Evolutionary conservation across 2,888 invertebrate genomes (phyloP), one percentile per base, ranked within the genome.

Genomic region (Cinara cedri): DNA sequence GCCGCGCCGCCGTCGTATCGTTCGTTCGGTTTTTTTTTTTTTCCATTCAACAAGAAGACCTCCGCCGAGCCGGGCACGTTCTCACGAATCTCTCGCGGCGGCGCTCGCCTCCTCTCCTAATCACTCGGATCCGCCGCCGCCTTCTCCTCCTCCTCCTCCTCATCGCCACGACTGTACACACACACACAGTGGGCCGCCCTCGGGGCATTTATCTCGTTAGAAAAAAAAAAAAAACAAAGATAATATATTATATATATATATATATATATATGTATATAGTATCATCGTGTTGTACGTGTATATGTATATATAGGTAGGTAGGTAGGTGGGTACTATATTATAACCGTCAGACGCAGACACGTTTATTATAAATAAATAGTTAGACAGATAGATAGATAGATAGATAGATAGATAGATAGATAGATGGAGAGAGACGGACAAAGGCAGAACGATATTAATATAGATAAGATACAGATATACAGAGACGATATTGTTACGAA

Each of bases 331-430:
- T 1, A 16, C 21, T 24, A 55, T 46, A 24, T 19, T 34, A n/a
- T n/a, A 63, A 63, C n/a, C 19, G 34, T n/a, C n/a, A n/a, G n/a
- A n/a, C n/a, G n/a, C n/a, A n/a, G n/a, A n/a, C n/a, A n/a, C n/a
- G n/a, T n/a, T n/a, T n/a, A n/a, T n/a, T n/a, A n/a, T n/a, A n/a
- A 72, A 81, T 6, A 26, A 72, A 81, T 76, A 68, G 54, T 80
- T 19, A 26, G 13, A 57, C 16, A 49, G 16, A 26, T 16, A n/a
- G 8, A 66, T 16, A 51, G 10, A 57, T 72, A 81, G 81, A 70
- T 70, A 81, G 76, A 57, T 74, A 80, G 81, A 83, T 81, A 51
- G 82, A 82, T 81, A 81, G 83, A 82, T 78, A 54, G 75, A 82
- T 82, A 83, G 63, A 72, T 19, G 21, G 65, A 65, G 34, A 65